Conservation (phyloP, 1,140 invertebrate genomes). For the Ceratitis capitata region DNA sequence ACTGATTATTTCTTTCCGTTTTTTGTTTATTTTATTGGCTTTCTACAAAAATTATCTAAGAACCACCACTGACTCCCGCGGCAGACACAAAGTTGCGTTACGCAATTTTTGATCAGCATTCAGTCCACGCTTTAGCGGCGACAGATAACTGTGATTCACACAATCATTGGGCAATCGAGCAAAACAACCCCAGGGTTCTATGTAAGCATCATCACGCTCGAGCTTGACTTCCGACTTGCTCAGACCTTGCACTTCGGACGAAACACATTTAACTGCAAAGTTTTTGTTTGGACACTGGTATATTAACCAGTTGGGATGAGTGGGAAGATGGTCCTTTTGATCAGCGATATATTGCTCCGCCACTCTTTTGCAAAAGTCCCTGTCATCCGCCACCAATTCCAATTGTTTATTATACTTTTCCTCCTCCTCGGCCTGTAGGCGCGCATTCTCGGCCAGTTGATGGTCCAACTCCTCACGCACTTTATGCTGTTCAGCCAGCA, state of each 20-base stretch:
- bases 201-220: no score
- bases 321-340: slow-evolving; percentile 50
- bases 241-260: slow-evolving; percentile 25
- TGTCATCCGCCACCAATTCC: slow-evolving; percentile 50
- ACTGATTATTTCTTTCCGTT: no score
- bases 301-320: slow-evolving; percentile 58
- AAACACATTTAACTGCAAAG: slow-evolving; percentile 44
- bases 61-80: not conserved
- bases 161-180: not conserved
- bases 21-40: not conserved
- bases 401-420: slow-evolving; percentile 48
- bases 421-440: slow-evolving; percentile 52
- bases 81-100: not conserved
- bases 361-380: slow-evolving; percentile 48
- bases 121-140: not conserved
- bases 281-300: slow-evolving; percentile 49
- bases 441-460: slow-evolving; percentile 54
- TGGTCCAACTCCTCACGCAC: slow-evolving; percentile 50
- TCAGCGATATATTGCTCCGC: slow-evolving; percentile 49
- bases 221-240: slow-evolving; percentile 4
- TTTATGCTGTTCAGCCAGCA: slow-evolving; percentile 42
- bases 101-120: not conserved
- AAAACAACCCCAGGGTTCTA: not conserved
- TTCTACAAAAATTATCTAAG: not conserved
- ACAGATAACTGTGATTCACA: not conserved